Conservation (phyloP, 2,888 invertebrate genomes). For the Tanaodytes sp. region DNA sequence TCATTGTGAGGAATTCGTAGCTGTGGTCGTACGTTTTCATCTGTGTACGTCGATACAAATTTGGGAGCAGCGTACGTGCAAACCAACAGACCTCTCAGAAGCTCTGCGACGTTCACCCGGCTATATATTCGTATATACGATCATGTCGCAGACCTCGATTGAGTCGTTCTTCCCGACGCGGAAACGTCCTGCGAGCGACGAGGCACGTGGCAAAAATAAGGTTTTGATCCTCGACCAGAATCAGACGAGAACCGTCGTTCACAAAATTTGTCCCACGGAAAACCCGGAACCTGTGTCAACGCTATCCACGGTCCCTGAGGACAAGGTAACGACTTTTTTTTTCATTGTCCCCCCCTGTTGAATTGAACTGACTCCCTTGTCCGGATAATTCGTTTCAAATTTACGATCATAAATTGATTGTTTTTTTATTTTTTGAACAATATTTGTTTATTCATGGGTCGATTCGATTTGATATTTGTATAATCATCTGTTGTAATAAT, state of each 20-base stretch:
- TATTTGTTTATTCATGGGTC: no score
- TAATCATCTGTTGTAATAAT: no score
- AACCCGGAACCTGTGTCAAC: conserved; percentile 23
- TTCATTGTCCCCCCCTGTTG: not conserved
- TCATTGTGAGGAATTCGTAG: not conserved
- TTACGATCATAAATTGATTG: not conserved
- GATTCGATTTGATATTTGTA: no score
- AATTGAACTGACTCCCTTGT: not conserved
- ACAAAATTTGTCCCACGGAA: conserved; percentile 20
- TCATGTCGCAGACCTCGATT: conserved; percentile 85
- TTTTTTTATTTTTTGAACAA: no score
- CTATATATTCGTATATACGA: conserved; percentile 52
- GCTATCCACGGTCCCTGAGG: conserved; percentile 49
- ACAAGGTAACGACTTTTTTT: conserved; percentile 17
- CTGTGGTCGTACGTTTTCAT: not conserved
- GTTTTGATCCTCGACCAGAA: conserved; percentile 74
- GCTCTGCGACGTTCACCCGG: conserved; percentile 3
- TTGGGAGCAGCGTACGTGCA: no score
- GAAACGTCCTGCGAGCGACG: conserved; percentile 83
- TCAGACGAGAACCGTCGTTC: conserved; percentile 72
- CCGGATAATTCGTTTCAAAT: no score
- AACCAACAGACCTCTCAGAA: not conserved
- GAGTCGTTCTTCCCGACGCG: conserved; percentile 84
- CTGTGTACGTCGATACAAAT: not conserved
- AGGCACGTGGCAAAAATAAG: conserved; percentile 73